Conservation (phyloP, 2,113 vertebrate species). For the Alouatta palliata region DNA sequence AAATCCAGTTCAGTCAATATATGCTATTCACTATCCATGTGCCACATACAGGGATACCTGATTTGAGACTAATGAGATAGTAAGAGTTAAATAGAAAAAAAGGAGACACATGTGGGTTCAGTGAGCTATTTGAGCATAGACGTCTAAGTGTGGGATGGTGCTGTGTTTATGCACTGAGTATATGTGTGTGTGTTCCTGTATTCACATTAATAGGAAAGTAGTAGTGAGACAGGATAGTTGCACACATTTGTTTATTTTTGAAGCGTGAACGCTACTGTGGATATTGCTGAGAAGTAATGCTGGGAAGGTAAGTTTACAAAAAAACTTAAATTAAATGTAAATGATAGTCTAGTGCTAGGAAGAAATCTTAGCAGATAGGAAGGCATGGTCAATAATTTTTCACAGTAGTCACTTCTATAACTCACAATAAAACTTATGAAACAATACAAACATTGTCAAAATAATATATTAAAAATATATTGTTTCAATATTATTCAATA, state of each 20-base stretch:
- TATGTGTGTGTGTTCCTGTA: accelerated
- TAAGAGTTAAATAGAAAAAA: not conserved
- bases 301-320: not conserved
- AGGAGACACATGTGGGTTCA: not conserved
- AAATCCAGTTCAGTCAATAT: not conserved
- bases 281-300: not conserved
- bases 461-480: not conserved
- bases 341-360: not conserved
- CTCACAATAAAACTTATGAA: not conserved
- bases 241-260: not conserved
- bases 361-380: not conserved
- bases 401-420: not conserved
- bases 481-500: not conserved
- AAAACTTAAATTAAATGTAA: not conserved
- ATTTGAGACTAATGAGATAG: not conserved
- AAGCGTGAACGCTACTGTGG: not conserved
- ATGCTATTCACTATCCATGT: not conserved
- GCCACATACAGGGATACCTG: not conserved
- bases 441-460: not conserved
- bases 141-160: no score
- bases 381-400: not conserved
- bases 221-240: not conserved
- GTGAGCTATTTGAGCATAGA: not conserved
- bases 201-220: accelerated
- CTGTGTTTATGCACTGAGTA: not conserved